A percentile compares a stretch with the other conserved stretches of the same genome.
These are phyloP conservation scores for Lathamus discolor DNA, from an alignment of 2,113 vertebrate species.

Conservation along the genomic window DNA sequence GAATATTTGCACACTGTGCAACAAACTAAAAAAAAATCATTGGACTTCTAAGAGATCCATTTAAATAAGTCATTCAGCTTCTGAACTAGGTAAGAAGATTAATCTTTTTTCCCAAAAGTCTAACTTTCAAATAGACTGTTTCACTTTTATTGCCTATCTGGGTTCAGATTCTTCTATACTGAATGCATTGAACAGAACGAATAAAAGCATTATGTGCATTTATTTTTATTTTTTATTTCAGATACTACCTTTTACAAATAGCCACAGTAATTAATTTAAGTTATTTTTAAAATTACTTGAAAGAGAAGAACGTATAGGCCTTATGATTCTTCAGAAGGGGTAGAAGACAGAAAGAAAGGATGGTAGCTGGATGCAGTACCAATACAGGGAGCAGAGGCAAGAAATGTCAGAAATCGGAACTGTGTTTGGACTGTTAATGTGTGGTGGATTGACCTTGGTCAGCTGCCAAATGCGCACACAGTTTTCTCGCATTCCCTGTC, in stretches of 20 bases:
- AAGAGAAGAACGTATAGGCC: accelerated
- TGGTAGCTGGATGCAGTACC: neutral
- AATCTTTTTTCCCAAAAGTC: neutral
- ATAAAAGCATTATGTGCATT: neutral
- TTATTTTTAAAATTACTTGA: neutral
- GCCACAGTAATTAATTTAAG: neutral
- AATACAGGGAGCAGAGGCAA: neutral
- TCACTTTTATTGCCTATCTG: neutral
- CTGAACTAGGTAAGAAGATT: neutral
- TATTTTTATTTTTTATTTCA: neutral
- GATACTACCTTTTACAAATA: neutral
- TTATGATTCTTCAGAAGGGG: neutral
- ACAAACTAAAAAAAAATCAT: neutral
- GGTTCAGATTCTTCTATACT: neutral
- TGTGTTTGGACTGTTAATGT: neutral
- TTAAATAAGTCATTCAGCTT: neutral
- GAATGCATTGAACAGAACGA: neutral
- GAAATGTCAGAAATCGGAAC: neutral
- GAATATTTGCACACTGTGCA: neutral
- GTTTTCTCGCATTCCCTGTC: accelerated
- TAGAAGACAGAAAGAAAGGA: neutral
- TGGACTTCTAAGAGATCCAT: neutral
- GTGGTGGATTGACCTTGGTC: neutral
- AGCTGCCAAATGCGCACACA: neutral
- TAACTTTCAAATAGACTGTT: neutral